phyloP scores from a whole-genome alignment of 2,888 invertebrate genomes.

The Pyrgus malvae region DNA sequence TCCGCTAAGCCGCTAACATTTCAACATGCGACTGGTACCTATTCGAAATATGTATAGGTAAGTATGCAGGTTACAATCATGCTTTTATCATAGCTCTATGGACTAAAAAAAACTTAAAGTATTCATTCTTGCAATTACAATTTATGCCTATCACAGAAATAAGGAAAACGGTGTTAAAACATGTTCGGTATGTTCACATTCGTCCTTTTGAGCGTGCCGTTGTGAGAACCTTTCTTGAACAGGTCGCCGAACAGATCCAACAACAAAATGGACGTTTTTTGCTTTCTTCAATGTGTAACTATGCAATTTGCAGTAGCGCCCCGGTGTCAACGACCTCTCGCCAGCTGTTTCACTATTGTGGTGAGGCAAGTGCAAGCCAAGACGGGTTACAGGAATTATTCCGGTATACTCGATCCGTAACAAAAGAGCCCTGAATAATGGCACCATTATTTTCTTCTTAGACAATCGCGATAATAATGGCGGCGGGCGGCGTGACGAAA shows the following conservation, averaged over 20 bases:
- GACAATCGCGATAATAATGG: slow-evolving; percentile 49
- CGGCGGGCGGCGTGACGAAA: slow-evolving; percentile 23
- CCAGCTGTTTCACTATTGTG: slow-evolving; percentile 77
- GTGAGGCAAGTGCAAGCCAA: slow-evolving; percentile 59
- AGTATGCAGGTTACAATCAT: too few species aligned
- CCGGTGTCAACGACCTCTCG: slow-evolving; percentile 69
- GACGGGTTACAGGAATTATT: slow-evolving; percentile 68
- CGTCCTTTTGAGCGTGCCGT: slow-evolving; percentile 48
- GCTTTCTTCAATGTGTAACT: slow-evolving; percentile 68
- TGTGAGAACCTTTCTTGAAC: slow-evolving; percentile 28
- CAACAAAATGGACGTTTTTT: slow-evolving; percentile 64
- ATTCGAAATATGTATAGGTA: too few species aligned
- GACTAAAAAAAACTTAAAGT: too few species aligned
- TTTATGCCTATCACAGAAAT: not conserved
- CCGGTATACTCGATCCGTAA: slow-evolving; percentile 66
- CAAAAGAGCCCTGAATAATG: slow-evolving; percentile 76
- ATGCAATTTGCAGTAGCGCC: slow-evolving; percentile 75
- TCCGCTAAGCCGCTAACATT: too few species aligned
- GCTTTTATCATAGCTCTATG: too few species aligned
- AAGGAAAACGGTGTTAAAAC: slow-evolving; percentile 42
- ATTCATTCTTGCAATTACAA: too few species aligned
- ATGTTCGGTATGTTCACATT: slow-evolving; percentile 44
- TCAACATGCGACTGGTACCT: too few species aligned
- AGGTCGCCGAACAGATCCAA: slow-evolving; percentile 39
- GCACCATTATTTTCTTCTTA: slow-evolving; percentile 67